phyloP scores from a whole-genome alignment of 2,797 vertebrate species.

The Falco berigora region DNA sequence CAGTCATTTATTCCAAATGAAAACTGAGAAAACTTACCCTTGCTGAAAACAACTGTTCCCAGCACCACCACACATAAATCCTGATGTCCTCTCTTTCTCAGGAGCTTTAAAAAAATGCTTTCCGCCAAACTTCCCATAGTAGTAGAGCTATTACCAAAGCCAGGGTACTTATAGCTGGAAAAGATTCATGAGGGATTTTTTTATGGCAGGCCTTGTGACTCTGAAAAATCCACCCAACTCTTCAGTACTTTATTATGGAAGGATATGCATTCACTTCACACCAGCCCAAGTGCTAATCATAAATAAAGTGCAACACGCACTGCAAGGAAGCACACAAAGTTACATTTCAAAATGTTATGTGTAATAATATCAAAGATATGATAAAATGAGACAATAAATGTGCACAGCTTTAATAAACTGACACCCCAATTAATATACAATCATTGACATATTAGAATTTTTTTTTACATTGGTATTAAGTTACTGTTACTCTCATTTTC shows the following conservation, averaged over 20 bases:
- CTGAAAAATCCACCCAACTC: constrained; percentile 45
- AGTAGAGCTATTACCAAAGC: constrained; percentile 1
- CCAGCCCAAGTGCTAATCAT: constrained; percentile 67
- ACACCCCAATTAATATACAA: constrained; percentile 69
- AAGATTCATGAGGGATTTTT: constrained; percentile 62
- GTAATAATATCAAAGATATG: constrained; percentile 69
- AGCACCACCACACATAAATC: neutral
- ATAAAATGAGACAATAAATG: constrained; percentile 69
- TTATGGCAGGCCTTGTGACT: constrained; percentile 50
- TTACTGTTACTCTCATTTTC: constrained; percentile 65
- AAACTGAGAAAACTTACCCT: neutral
- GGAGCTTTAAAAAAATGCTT: constrained; percentile 42
- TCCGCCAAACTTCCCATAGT: constrained; percentile 4
- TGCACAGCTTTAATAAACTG: constrained; percentile 67
- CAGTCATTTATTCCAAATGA: neutral
- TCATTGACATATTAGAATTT: constrained; percentile 48
- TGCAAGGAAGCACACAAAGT: constrained; percentile 66
- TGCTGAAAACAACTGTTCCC: neutral
- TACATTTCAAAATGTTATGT: constrained; percentile 62
- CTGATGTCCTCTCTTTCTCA: neutral
- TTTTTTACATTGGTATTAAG: constrained; percentile 61
- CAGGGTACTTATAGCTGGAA: constrained; percentile 28
- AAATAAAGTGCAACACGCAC: constrained; percentile 70
- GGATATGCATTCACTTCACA: constrained; percentile 77
- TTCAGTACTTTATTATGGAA: constrained; percentile 69